Evolutionary conservation across 2,888 invertebrate species (phyloP), one percentile per base, ranked within the genome.

Genomic region (Ormyrus nitidulus): DNA sequence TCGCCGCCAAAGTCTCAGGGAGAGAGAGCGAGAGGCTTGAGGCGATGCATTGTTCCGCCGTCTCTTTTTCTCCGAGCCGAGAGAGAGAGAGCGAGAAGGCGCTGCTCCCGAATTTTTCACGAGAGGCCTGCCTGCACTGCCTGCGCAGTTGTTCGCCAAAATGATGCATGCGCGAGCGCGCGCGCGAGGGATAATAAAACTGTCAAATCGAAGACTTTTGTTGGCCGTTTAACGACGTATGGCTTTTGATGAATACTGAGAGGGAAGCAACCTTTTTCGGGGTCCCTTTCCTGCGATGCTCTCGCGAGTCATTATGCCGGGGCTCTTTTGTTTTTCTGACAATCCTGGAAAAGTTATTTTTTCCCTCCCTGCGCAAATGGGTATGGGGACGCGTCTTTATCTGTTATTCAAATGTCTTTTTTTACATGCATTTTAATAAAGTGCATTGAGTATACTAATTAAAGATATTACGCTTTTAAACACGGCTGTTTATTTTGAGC

Each of bases 1-100:
- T 64, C 64, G 48, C 87, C 86, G 88, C 88, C 88, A 54, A 10
- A 53, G 51, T 13, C n/a, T 54, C 75, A 51, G 75, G 51, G 51
- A 74, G 74, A 48, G 34, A 49, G 65, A 48, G 34, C 34, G 65
- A 75, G 68, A 53, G 54, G 19, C 68, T 66, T 0, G 34, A 34
- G 34, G 34, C 59, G 48, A 44, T 49, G 44, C 51, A 58, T 62
- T 51, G 51, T 72, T 53, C 48, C 62, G 2, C 54, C 8, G 3
- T 44, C 34, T 34, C 64, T 53, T 10, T 46, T 48, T 59, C 62
- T 58, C 65, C 46, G 34, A 34, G 34, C 34, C 34, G 34, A 34
- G 34, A 34, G 34, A 34, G 34, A 34, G 34, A 34, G 34, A 34
- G 34, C 34, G 34, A 34, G 34, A 34, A 34, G 34, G 34, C 34